These are phyloP conservation scores for Antheraea pernyi DNA, from an alignment of 1,140 invertebrate species.

Conservation along the genomic window DNA sequence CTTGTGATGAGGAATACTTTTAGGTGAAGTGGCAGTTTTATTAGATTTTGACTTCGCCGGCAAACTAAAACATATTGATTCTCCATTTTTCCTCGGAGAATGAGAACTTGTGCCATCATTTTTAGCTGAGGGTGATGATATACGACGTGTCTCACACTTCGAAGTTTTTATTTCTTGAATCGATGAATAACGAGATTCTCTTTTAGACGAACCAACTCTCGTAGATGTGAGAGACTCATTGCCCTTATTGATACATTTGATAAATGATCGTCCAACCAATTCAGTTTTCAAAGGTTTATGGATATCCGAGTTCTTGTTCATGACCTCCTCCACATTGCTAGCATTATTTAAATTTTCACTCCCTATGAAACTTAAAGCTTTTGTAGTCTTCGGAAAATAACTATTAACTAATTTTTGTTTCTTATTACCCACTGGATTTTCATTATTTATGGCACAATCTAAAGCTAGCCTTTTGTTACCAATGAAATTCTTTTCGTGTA, in stretches of 20 bases:
- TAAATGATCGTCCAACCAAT: constrained; percentile 25
- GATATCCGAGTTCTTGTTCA: constrained; percentile 56
- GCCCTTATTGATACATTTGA: constrained; percentile 31
- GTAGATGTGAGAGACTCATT: constrained; percentile 37
- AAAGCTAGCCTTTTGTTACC: constrained; percentile 23
- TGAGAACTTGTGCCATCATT: constrained; percentile 42
- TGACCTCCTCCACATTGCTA: constrained; percentile 35
- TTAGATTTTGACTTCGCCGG: constrained; percentile 46
- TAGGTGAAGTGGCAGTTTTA: constrained; percentile 35
- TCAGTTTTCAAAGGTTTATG: constrained; percentile 43
- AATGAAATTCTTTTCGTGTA: constrained; percentile 44
- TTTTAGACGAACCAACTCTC: constrained; percentile 24
- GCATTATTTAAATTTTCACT: constrained; percentile 23
- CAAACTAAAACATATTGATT: constrained; percentile 47
- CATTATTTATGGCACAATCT: constrained; percentile 26
- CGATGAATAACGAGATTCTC: constrained; percentile 28
- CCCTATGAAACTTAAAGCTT: constrained; percentile 31
- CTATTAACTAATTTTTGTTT: constrained; percentile 48
- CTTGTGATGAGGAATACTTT: constrained; percentile 56
- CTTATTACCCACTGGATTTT: constrained; percentile 21
- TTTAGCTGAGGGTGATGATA: constrained; percentile 32
- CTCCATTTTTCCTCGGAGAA: constrained; percentile 47
- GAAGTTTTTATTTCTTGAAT: constrained; percentile 41
- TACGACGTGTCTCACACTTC: constrained; percentile 33
- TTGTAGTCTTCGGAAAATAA: constrained; percentile 40